phyloP scores from a whole-genome alignment of 2,113 vertebrate genomes.

The Anarhynchus alexandrinus region DNA sequence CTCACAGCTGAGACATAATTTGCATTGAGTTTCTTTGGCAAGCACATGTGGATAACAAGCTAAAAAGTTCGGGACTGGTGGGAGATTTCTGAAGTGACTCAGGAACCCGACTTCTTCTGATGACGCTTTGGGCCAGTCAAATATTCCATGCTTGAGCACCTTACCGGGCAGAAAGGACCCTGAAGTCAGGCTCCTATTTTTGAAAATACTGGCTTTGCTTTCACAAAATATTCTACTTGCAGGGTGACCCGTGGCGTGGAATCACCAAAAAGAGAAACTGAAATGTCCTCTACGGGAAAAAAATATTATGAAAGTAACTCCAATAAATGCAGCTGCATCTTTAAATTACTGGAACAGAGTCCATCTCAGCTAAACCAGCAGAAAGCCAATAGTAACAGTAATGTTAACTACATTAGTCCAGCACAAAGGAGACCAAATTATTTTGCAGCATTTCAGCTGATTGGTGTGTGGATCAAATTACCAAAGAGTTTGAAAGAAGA shows the following conservation, averaged over 20 bases:
- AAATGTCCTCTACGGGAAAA: neutral
- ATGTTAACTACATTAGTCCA: neutral
- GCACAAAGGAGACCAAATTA: constrained; percentile 36
- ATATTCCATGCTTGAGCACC: neutral
- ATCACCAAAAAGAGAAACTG: neutral
- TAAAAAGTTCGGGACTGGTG: neutral
- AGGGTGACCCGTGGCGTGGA: neutral
- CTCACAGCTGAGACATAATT: neutral
- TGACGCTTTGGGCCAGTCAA: neutral
- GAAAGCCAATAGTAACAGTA: neutral
- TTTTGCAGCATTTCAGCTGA: constrained; percentile 20
- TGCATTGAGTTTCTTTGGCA: neutral
- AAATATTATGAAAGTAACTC: neutral
- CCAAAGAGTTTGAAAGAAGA: constrained; percentile 25
- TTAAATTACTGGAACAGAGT: neutral
- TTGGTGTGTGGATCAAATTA: constrained; percentile 16
- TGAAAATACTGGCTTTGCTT: neutral
- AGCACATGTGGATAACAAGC: neutral
- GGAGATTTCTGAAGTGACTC: neutral
- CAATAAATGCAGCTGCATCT: neutral
- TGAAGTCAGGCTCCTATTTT: neutral
- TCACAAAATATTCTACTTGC: neutral
- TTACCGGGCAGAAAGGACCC: neutral
- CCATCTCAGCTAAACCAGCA: neutral
- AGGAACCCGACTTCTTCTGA: neutral